Percentiles rank a stretch among this genome's conserved stretches.
Conservation (phyloP, 2,888 invertebrate species). For the Eugnorisma glareosa region DNA sequence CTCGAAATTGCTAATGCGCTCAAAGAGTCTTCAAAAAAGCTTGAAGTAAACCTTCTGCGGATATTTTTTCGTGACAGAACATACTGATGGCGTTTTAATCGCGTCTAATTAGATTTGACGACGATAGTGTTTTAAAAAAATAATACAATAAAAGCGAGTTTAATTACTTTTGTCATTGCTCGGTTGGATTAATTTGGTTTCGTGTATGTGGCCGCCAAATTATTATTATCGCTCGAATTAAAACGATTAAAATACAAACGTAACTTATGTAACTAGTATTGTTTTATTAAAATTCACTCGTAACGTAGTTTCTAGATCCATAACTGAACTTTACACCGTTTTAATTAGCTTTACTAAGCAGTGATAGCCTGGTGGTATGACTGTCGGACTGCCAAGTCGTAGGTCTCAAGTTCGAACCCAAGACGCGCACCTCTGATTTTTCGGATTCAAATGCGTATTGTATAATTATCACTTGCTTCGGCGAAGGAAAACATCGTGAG, state of each 20-base stretch:
- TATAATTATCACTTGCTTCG: no score
- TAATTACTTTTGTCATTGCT: slow-evolving; percentile 52
- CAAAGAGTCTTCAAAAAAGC: background rate
- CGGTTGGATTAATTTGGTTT: slow-evolving; percentile 53
- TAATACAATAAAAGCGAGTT: slow-evolving; percentile 68
- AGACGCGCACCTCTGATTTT: no score
- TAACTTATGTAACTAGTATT: background rate
- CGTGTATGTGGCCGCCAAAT: slow-evolving; percentile 28
- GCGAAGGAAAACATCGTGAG: no score
- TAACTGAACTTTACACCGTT: background rate
- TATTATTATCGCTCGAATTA: background rate
- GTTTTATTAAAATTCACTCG: background rate
- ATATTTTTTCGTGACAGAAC: slow-evolving; percentile 1
- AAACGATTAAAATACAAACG: background rate
- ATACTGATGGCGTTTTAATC: slow-evolving; percentile 79
- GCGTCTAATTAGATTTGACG: slow-evolving; percentile 81
- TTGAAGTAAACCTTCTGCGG: slow-evolving; percentile 44
- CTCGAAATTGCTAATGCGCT: background rate
- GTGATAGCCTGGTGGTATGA: no score
- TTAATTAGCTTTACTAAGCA: background rate
- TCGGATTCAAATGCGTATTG: no score
- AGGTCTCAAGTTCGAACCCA: no score
- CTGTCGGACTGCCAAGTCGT: no score
- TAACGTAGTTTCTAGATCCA: background rate
- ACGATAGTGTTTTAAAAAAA: slow-evolving; percentile 74